Evolutionary conservation across 2,113 vertebrate species (phyloP).

Genomic region (Damaliscus lunatus): DNA sequence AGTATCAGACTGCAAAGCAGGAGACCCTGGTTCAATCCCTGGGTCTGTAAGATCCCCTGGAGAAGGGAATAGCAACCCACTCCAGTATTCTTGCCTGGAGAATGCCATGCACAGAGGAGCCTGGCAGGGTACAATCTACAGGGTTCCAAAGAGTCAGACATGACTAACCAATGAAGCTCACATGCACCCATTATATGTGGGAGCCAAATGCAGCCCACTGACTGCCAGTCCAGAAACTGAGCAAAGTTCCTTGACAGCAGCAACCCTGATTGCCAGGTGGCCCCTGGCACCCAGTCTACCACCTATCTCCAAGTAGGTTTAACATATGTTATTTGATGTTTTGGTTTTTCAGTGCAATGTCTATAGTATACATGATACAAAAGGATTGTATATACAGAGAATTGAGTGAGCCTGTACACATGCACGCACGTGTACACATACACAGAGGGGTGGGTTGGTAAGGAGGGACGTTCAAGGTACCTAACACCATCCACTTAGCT

Average conservation of each 20-base stretch:
- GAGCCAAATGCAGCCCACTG: not conserved
- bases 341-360: not conserved
- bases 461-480: accelerated
- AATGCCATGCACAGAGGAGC: not conserved
- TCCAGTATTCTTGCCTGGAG: not conserved
- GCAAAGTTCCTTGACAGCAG: not conserved
- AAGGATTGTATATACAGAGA: too few species aligned
- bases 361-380: accelerated
- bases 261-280: accelerated
- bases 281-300: accelerated
- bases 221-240: not conserved
- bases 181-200: not conserved
- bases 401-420: not conserved
- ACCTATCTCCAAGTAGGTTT: not conserved
- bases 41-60: not conserved
- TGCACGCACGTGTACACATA: accelerated
- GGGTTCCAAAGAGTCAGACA: not conserved
- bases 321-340: not conserved
- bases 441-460: not conserved
- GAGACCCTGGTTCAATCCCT: not conserved
- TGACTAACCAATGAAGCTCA: not conserved
- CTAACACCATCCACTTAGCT: not conserved
- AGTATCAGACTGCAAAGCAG: not conserved
- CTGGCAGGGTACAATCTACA: not conserved
- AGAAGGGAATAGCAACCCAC: not conserved